These are phyloP conservation scores for Bombyx mandarina DNA, from an alignment of 1,140 invertebrate species.

Conservation along the genomic window DNA sequence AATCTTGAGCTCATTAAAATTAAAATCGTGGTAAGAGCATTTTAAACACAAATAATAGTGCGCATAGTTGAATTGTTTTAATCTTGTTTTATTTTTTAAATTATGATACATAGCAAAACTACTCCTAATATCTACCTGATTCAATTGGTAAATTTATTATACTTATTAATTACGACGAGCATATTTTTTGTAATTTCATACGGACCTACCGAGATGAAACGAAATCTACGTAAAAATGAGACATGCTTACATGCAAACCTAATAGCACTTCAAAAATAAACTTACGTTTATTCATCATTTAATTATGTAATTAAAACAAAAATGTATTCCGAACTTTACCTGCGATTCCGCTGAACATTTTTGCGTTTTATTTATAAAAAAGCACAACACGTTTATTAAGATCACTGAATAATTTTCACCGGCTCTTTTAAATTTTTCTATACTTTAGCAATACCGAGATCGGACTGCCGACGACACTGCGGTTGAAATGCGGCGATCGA, in stretches of 20 bases:
- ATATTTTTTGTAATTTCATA: neutral
- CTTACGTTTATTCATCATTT: slow-evolving; percentile 2
- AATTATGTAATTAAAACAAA: neutral
- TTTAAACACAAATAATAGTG: too few relatives aligned
- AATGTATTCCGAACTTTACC: slow-evolving; percentile 26
- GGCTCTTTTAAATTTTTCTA: slow-evolving; percentile 3
- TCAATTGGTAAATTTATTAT: too few relatives aligned
- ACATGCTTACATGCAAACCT: neutral
- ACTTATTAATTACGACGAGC: too few relatives aligned
- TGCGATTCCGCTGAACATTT: slow-evolving; percentile 67
- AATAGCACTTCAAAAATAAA: slow-evolving; percentile 1
- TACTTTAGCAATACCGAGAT: slow-evolving; percentile 14
- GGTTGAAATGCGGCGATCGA: slow-evolving; percentile 16
- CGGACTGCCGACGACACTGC: slow-evolving; percentile 11
- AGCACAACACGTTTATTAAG: slow-evolving; percentile 9
- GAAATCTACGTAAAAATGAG: slow-evolving; percentile 4
- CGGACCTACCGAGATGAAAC: too few relatives aligned
- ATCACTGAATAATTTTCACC: neutral
- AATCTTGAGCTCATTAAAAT: too few relatives aligned
- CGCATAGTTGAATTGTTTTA: too few relatives aligned
- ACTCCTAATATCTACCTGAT: too few relatives aligned
- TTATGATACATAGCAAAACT: too few relatives aligned
- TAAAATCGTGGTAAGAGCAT: too few relatives aligned
- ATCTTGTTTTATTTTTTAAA: too few relatives aligned
- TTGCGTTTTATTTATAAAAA: slow-evolving; percentile 23